Evolutionary conservation across 2,797 vertebrate species (phyloP).

Genomic region (Paramormyrops hopkinsi): DNA sequence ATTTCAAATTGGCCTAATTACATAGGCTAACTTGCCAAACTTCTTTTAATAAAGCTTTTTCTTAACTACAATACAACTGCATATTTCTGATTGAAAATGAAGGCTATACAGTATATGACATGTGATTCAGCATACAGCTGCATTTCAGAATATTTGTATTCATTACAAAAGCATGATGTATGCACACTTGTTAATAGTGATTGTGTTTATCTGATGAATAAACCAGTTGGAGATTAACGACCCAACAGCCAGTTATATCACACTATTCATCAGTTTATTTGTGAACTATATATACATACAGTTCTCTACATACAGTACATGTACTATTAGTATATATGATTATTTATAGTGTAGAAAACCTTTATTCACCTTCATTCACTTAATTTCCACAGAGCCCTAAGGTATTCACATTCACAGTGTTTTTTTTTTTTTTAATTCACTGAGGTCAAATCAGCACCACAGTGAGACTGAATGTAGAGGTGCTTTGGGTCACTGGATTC

Average conservation of each 20-base stretch:
- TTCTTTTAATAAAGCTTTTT: neutral
- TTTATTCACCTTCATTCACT: neutral
- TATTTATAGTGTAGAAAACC: neutral
- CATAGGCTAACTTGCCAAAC: neutral
- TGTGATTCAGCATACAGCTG: neutral
- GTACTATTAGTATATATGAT: neutral
- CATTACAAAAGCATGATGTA: neutral
- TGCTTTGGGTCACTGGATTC: neutral
- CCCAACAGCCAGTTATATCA: neutral
- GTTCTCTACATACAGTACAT: neutral
- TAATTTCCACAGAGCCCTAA: neutral
- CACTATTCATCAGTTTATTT: neutral
- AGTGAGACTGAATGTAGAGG: neutral
- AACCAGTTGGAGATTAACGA: neutral
- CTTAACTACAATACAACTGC: neutral
- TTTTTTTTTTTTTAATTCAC: neutral
- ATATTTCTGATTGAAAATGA: neutral
- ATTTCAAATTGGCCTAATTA: neutral
- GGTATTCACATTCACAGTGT: neutral
- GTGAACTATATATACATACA: neutral
- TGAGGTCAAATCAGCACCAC: neutral
- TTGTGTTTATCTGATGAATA: conserved; percentile 5
- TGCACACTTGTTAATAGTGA: neutral
- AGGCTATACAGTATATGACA: neutral
- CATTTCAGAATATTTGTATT: neutral